phyloP scores from a whole-genome alignment of 2,113 vertebrate genomes.

The Dromiciops gliroides region DNA sequence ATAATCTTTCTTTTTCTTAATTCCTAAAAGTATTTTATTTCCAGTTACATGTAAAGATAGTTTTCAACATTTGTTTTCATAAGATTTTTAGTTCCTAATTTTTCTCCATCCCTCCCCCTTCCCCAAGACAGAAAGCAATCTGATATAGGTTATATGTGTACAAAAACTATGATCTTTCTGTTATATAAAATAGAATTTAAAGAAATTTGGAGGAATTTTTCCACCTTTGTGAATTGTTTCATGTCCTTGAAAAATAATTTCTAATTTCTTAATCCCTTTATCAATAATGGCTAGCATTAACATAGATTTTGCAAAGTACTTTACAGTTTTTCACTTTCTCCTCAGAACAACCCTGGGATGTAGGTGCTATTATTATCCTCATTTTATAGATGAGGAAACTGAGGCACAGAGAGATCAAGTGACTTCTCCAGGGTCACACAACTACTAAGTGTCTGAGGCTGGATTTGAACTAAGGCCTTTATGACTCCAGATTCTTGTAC shows the following conservation, averaged over 20 bases:
- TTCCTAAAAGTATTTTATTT: too few relatives aligned
- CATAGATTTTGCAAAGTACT: not conserved
- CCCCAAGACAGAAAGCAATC: too few relatives aligned
- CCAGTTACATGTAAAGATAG: too few relatives aligned
- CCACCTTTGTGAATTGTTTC: not conserved
- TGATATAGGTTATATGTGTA: too few relatives aligned
- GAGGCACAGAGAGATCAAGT: not conserved
- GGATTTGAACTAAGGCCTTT: too few relatives aligned
- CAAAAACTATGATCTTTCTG: not conserved
- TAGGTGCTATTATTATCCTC: not conserved
- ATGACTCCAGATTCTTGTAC: too few relatives aligned
- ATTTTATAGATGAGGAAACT: not conserved
- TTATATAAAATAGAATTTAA: not conserved
- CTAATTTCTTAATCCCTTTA: constrained; percentile 26
- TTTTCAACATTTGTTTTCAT: too few relatives aligned
- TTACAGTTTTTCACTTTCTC: not conserved
- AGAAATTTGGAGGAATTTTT: not conserved
- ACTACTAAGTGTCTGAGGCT: too few relatives aligned
- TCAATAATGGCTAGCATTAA: not conserved
- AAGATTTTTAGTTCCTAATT: too few relatives aligned
- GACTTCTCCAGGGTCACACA: too few relatives aligned
- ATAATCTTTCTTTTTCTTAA: rapidly evolving
- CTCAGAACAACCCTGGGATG: not conserved
- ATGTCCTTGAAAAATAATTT: too few relatives aligned
- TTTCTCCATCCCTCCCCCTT: too few relatives aligned